Conservation (phyloP, 1,140 invertebrate species). For the Ceratitis capitata region DNA sequence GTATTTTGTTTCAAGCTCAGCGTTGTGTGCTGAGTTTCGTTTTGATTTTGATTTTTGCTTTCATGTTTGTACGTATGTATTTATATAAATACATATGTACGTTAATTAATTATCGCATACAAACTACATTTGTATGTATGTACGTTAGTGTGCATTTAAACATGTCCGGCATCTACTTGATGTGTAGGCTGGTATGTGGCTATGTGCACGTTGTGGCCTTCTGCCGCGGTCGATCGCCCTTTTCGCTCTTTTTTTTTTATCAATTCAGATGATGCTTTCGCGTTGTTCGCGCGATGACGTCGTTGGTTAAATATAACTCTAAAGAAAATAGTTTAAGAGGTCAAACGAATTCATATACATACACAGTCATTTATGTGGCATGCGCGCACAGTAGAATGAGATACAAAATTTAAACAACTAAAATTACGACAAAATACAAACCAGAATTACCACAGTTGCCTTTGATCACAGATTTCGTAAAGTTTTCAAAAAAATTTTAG, state of each 20-base stretch:
- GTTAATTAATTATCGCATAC: neutral
- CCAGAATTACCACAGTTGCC: no score
- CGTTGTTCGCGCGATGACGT: conserved; percentile 6
- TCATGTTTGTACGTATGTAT: no score
- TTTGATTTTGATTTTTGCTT: neutral
- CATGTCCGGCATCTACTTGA: neutral
- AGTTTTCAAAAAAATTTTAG: neutral
- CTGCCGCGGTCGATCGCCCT: neutral
- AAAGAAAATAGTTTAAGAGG: neutral
- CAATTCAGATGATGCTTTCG: neutral
- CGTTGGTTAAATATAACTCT: conserved; percentile 9
- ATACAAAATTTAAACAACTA: no score
- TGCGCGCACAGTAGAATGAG: no score
- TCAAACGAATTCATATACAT: neutral
- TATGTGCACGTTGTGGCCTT: neutral
- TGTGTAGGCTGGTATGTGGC: no score
- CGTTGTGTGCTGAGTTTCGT: neutral
- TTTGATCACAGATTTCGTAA: no score
- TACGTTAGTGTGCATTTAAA: neutral
- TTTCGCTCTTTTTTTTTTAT: no score
- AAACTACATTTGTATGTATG: neutral
- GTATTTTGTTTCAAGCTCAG: neutral
- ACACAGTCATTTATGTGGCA: no score
- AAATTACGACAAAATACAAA: no score
- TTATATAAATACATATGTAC: neutral